Percentiles rank a stretch among this genome's conserved stretches.
Evolutionary conservation across 2,113 vertebrate genomes (phyloP).

Genomic region (Hoplias malabaricus): DNA sequence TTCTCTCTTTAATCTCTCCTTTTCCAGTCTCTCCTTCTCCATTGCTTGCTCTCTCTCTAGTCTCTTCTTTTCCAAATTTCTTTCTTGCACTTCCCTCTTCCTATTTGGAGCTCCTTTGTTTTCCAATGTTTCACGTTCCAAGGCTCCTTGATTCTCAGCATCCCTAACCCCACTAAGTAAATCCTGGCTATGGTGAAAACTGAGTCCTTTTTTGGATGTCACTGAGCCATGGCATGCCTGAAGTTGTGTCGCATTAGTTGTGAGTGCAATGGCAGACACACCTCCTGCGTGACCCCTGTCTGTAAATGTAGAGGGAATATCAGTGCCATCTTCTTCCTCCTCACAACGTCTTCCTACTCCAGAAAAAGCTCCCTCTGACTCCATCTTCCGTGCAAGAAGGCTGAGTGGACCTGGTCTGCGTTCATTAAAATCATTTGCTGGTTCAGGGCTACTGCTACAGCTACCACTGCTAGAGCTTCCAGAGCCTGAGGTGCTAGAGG

Average conservation of each 20-base stretch:
- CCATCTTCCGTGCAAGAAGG: constrained; percentile 76
- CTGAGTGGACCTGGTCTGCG: constrained; percentile 74
- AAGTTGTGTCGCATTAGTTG: constrained; percentile 60
- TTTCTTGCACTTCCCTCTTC: constrained; percentile 42
- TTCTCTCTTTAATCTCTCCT: constrained; percentile 57
- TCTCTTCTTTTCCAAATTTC: constrained; percentile 51
- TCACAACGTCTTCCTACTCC: constrained; percentile 61
- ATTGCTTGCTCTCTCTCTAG: constrained; percentile 57
- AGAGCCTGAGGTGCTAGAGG: constrained; percentile 73
- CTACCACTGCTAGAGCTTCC: constrained; percentile 76
- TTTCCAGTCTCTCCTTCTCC: constrained; percentile 57
- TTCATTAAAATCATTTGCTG: constrained; percentile 64
- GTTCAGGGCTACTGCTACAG: constrained; percentile 77
- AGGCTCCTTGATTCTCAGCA: constrained; percentile 26
- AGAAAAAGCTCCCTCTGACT: constrained; percentile 72
- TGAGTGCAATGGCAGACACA: constrained; percentile 65
- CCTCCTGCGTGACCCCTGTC: constrained; percentile 55
- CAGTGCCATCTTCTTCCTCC: constrained; percentile 60
- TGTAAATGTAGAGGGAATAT: constrained; percentile 41
- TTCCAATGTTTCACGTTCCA: constrained; percentile 51
- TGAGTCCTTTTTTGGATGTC: constrained; percentile 58
- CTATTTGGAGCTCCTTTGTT: constrained; percentile 22
- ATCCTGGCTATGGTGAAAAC: constrained; percentile 56
- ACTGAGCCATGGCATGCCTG: constrained; percentile 54
- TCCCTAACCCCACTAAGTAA: constrained; percentile 64